Percentiles rank a stretch among this genome's conserved stretches.
Conservation (phyloP, 2,888 invertebrate genomes). For the Thecocarcelia acutangulata region DNA sequence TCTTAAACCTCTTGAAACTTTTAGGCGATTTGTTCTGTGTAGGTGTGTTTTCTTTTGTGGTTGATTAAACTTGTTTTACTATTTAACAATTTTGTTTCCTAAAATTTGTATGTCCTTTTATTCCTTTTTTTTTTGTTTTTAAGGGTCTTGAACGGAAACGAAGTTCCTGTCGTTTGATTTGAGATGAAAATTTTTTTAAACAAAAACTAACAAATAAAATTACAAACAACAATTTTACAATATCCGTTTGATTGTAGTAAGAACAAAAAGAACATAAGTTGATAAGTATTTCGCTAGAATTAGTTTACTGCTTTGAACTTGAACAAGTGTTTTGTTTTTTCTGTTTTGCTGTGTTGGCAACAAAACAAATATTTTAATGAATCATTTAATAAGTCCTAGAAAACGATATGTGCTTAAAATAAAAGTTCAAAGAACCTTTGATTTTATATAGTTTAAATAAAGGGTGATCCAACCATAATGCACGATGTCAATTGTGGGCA, state of each 20-base stretch:
- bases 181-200: conserved; percentile 7
- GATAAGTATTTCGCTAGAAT: no score
- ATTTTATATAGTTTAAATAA: no score
- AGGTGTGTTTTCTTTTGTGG: background rate
- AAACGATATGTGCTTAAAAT: no score
- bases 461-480: no score
- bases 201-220: background rate
- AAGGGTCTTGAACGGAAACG: conserved; percentile 39
- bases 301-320: background rate
- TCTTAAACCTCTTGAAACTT: background rate
- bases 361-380: no score
- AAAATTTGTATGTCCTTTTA: conserved; percentile 11
- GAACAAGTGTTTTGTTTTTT: background rate
- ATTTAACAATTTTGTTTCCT: conserved; percentile 18
- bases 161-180: conserved; percentile 39
- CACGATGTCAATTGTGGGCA: no score
- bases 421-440: no score
- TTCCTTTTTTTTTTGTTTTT: background rate
- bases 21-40: background rate
- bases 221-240: conserved; percentile 34
- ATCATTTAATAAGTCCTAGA: no score
- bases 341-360: no score
- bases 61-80: background rate
- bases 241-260: conserved; percentile 19
- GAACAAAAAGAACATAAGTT: background rate